Evolutionary conservation across 2,113 vertebrate genomes (phyloP).

Genomic region (Ariopsis seemanni): DNA sequence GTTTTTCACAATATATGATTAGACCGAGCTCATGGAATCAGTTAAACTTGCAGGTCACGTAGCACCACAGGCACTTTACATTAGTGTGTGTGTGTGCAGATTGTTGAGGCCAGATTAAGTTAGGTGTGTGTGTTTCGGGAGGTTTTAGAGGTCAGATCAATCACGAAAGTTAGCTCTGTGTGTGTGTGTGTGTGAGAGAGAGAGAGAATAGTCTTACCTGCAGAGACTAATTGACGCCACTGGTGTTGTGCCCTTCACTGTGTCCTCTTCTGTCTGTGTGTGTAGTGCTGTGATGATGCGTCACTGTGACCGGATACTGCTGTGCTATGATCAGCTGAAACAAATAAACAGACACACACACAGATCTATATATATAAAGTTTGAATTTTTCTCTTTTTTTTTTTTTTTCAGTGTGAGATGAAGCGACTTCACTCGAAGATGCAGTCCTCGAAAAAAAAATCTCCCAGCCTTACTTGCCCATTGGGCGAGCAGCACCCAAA

Average conservation of each 20-base stretch:
- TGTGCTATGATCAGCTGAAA: background rate
- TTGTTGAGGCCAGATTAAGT: background rate
- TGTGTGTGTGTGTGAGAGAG: background rate
- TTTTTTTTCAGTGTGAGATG: too few species aligned
- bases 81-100: background rate
- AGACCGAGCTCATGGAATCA: background rate
- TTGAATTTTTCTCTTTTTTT: too few species aligned
- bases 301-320: background rate
- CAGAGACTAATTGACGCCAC: background rate
- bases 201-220: background rate
- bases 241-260: background rate
- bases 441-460: too few species aligned
- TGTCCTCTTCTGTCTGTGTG: background rate
- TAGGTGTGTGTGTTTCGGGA: background rate
- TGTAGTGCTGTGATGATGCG: background rate
- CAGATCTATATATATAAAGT: background rate
- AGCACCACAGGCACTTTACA: background rate
- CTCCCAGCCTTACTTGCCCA: too few species aligned
- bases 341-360: background rate
- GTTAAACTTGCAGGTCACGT: background rate
- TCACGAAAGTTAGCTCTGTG: background rate
- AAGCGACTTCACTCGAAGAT: too few species aligned
- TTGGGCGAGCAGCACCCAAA: too few species aligned
- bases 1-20: background rate
- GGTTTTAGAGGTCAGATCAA: background rate